Base-by-base conservation (phyloP, 2,888 invertebrate species). In the Sialis fuliginosa region DNA sequence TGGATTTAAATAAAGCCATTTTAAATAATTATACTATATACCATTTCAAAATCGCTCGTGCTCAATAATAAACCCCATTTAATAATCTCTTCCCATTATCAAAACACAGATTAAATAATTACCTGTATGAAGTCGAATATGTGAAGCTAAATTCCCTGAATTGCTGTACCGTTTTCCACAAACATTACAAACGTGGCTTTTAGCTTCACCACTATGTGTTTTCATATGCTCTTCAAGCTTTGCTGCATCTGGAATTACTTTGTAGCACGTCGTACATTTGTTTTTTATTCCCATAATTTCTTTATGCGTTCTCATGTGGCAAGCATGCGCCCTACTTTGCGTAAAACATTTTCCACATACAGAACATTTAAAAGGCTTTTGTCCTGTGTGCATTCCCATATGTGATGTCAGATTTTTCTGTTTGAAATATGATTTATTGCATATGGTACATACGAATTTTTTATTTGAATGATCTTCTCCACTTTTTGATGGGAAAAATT, bases 121-220 rank as follows among this genome's bases (percentile, higher is more conserved):
- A 5, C 59, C 57, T 32, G 52, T 54, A 32, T 54, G 54, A 9
- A 54, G 42, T 37, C 54, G 46, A 50, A 53, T 48, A 13, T 54
- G 54, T 9, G 53, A 50, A 35, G 52, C 53, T 42, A 58, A 50
- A 52, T 58, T 58, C 10, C 56, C 50, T 6, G 56, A 54, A 49
- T 57, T 56, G 44, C 57, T 56, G 44, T 56, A 58, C 34, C 52
- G 53, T 50, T 57, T 58, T 6, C 54, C 55, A 47, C 59, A 59
- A 7, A 55, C 52, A 40, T 42, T 52, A 42, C 59, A 59, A 39
- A 52, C 50, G 47, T 55, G 52, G 10, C 49, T 48, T 22, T 6
- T 52, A 43, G 9, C 42, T 52, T 8, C 7, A 8, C 7, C 2
- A 6, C 49, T 49, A 44, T 57, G 57, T 48, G 54, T 56, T 45